Percentiles rank a stretch among this genome's conserved stretches.
phyloP scores from a whole-genome alignment of 2,888 invertebrate species.

The Melanotus villosus region DNA sequence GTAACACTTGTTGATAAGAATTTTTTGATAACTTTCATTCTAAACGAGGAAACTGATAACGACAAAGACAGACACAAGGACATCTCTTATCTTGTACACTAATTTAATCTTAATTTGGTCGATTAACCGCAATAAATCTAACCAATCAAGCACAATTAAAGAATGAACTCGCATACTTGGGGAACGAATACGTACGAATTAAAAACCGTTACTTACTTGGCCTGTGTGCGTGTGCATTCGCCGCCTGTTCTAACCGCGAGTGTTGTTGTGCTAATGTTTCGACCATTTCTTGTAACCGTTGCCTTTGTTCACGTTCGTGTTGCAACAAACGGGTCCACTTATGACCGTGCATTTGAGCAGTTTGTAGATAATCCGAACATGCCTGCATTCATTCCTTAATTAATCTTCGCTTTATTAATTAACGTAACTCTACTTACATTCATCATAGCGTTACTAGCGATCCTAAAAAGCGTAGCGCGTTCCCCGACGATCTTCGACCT shows the following conservation, averaged over 20 bases:
- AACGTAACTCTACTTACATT: slow-evolving; percentile 75
- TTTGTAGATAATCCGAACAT: slow-evolving; percentile 91
- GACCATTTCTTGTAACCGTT: slow-evolving; percentile 94
- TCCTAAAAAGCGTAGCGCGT: slow-evolving; percentile 94
- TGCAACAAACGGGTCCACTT: slow-evolving; percentile 95
- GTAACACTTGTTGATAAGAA: too few relatives aligned
- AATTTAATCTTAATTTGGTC: slow-evolving; percentile 7
- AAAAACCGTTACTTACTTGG: slow-evolving; percentile 71
- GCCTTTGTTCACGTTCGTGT: slow-evolving; percentile 95
- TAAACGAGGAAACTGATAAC: not conserved
- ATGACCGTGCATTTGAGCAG: slow-evolving; percentile 91
- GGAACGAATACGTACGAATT: too few relatives aligned
- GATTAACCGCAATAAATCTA: slow-evolving; percentile 8
- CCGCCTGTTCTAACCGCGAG: slow-evolving; percentile 94
- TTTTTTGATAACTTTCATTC: not conserved
- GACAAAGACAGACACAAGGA: not conserved
- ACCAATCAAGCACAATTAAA: slow-evolving; percentile 12
- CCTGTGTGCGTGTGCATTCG: slow-evolving; percentile 74
- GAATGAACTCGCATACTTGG: too few relatives aligned
- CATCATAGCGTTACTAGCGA: slow-evolving; percentile 97
- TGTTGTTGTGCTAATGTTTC: slow-evolving; percentile 98
- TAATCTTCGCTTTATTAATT: too few relatives aligned
- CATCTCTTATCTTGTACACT: not conserved
- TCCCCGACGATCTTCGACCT: slow-evolving; percentile 93
- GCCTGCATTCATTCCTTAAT: slow-evolving; percentile 72